Conservation (phyloP, 2,797 vertebrate genomes). For the Microctenopoma steveboyesi region DNA sequence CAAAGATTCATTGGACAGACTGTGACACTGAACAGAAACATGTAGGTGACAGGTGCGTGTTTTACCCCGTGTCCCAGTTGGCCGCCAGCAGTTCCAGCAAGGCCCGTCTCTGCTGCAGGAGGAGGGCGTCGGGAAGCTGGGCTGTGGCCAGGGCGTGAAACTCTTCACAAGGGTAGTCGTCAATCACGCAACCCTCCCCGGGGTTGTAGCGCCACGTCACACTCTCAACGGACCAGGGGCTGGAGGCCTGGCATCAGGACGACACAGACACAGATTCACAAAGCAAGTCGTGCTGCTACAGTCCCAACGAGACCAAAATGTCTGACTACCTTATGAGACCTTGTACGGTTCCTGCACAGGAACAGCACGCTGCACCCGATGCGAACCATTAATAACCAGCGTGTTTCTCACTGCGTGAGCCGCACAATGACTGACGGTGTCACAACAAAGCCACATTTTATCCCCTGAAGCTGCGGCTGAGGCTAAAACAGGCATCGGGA, state of each 20-base stretch:
- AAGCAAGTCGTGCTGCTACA: too few species aligned
- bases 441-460: conserved; percentile 24
- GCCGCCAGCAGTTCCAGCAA: conserved; percentile 77
- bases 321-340: too few species aligned
- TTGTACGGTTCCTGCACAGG: too few species aligned
- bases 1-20: conserved; percentile 8
- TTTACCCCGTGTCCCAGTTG: conserved; percentile 86
- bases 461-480: conserved; percentile 20
- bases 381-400: not conserved
- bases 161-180: conserved; percentile 84
- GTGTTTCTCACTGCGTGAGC: not conserved
- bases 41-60: not conserved
- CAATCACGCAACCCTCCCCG: conserved; percentile 67
- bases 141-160: conserved; percentile 78
- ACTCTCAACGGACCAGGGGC: conserved; percentile 79
- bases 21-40: conserved; percentile 11
- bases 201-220: conserved; percentile 60
- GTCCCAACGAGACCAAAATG: too few species aligned
- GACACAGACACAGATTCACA: too few species aligned
- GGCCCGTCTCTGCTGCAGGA: conserved; percentile 76
- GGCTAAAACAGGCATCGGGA: conserved; percentile 51
- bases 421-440: conserved; percentile 6
- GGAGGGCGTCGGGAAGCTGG: conserved; percentile 60
- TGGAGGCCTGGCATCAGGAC: conserved; percentile 67
- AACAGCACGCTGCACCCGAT: too few species aligned